These are phyloP conservation scores for Protomyctophum bolini DNA, from an alignment of 2,113 vertebrate genomes.

Conservation along the genomic window DNA sequence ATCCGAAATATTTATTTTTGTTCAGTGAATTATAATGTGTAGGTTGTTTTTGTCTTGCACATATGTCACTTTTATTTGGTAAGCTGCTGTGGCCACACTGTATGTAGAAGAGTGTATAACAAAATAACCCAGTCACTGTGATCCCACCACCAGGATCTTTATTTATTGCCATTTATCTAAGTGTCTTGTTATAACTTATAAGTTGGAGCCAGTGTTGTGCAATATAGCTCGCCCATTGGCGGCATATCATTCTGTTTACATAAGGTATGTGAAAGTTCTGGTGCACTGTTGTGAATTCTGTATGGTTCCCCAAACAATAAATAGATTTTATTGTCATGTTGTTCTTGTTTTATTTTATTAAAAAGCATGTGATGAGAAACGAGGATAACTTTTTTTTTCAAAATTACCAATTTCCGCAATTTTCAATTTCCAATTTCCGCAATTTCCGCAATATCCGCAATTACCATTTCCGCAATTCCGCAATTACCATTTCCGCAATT, in stretches of 20 bases:
- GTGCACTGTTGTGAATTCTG: conserved; percentile 54
- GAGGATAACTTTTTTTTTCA: too few relatives aligned
- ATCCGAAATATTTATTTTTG: not conserved
- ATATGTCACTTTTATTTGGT: conserved; percentile 42
- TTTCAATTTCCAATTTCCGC: too few relatives aligned
- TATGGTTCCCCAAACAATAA: conserved; percentile 30
- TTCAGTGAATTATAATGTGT: not conserved
- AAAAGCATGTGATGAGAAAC: too few relatives aligned
- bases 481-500: too few relatives aligned
- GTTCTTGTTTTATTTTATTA: not conserved
- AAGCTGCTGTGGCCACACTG: conserved; percentile 52
- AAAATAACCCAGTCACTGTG: conserved; percentile 29
- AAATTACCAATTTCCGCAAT: too few relatives aligned
- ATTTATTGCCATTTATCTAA: conserved; percentile 62
- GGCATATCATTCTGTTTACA: conserved; percentile 54
- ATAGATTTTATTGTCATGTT: conserved; percentile 52
- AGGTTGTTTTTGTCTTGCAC: conserved; percentile 4
- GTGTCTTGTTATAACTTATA: conserved; percentile 38
- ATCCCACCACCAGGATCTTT: conserved; percentile 21
- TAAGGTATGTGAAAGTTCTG: conserved; percentile 42
- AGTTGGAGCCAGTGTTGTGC: conserved; percentile 6
- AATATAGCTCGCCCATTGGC: not conserved
- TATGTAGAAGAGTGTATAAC: conserved; percentile 30
- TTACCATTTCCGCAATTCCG: too few relatives aligned
- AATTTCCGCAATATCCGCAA: too few relatives aligned